Evolutionary conservation across 2,888 invertebrate species (phyloP), one percentile per base, ranked within the genome.

Genomic region (Nezara viridula): DNA sequence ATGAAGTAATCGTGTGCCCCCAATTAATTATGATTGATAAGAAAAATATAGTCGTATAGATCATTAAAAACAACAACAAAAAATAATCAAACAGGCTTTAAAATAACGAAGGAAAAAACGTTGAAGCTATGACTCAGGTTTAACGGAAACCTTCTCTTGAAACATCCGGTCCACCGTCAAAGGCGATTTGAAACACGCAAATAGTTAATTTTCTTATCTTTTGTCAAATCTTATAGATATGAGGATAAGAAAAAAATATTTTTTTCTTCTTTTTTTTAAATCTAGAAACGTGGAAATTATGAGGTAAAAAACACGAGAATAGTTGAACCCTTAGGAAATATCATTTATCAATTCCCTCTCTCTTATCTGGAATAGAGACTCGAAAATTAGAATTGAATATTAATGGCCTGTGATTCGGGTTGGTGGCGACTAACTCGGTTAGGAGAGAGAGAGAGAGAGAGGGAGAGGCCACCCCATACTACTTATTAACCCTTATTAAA

Each of bases 371-470:
- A 81, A 81, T 81, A 81, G 81, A 24, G 81, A 81, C 44, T 81
- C 44, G 81, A 81, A 81, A 81, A 81, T 81, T 81, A 81, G 81
- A 81, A 81, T 81, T 81, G 81, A 81, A 81, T 81, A 81, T 81
- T 81, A 81, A 81, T 81, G 81, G 81, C 44, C 44, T 81, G 81
- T 81, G 81, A 81, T 81, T 81, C 81, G 81, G 44, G 81, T 81
- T 81, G 81, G 81, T 81, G 81, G 81, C 81, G 81, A 81, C 81
- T 81, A 81, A 81, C 81, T 47, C 37, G 44, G 81, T 81, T 81
- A 81, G 81, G 37, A 37, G 44, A n/a, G 66, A 73, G 66, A 66
- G 66, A 16, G 10, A 14, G 73, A 37, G 55, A n/a, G 55, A n/a
- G n/a, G 37, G 32, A 9, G 44, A 40, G 44, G 5, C 81, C 81